Evolutionary conservation across 2,888 invertebrate genomes (phyloP), one percentile per base, ranked within the genome.

Genomic region (Acheta domesticus): DNA sequence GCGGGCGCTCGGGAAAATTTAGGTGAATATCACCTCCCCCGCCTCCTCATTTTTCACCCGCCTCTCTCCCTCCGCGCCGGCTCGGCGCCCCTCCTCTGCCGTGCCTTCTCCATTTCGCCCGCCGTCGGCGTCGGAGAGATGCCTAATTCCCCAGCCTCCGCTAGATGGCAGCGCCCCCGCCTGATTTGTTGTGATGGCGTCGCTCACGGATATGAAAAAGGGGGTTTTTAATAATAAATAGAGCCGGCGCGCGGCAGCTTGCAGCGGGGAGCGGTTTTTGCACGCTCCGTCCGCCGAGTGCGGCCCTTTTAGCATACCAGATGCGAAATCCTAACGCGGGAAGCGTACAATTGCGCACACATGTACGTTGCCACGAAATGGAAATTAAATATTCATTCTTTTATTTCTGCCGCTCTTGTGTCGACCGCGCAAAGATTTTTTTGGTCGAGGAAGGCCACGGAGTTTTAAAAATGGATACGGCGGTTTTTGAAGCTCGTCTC

Each of bases 1-100:
- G 62, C 62, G 16, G 62, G 62, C n/a, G 62, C 62, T 19, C 62
- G 62, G n/a, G 62, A 62, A 62, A 62, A 62, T 62, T 62, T 62
- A 62, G 62, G 62, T 62, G 62, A 62, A 62, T 62, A 62, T 62
- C 62, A 62, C 62, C 62, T 62, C 62, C 62, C 62, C 62, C 62
- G n/a, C 62, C 62, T 62, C 62, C 14, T n/a, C 62, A 62, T 62
- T 62, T 62, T 62, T 62, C 62, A 62, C 12, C 62, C 62, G 62
- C n/a, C 62, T 11, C 62, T n/a, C n/a, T n/a, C 62, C 16, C 16
- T 62, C n/a, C 62, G 62, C 62, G 16, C 62, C n/a, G 3, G 16
- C 14, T 19, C 62, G 16, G 16, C 62, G 14, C 62, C 62, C 62
- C 62, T n/a, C n/a, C 62, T 11, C 8, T 12, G 14, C 62, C 62